These are phyloP conservation scores for Rutilus rutilus DNA, from an alignment of 2,113 vertebrate species.

Conservation along the genomic window DNA sequence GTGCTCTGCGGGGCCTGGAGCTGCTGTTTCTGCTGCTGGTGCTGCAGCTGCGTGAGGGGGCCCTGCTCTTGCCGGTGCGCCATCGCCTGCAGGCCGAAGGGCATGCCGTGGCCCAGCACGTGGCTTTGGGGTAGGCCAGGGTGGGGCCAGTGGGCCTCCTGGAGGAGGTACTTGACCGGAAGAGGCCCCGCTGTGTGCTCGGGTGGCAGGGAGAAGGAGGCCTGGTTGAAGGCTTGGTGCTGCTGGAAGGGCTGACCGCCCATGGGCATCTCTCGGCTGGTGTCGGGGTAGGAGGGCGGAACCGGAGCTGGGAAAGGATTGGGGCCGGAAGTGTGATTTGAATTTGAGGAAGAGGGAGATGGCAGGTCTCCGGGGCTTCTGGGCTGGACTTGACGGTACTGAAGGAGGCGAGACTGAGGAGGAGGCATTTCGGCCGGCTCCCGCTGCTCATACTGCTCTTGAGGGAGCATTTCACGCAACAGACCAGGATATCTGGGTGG, in stretches of 20 bases:
- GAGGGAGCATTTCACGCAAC: conserved; percentile 88
- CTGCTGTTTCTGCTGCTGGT: conserved; percentile 68
- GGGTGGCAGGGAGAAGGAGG: conserved; percentile 85
- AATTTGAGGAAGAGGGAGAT: conserved; percentile 63
- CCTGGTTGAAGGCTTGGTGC: conserved; percentile 82
- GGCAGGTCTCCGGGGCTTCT: conserved; percentile 84
- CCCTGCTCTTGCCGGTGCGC: conserved; percentile 89
- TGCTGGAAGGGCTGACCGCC: conserved; percentile 82
- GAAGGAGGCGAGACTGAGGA: conserved; percentile 94
- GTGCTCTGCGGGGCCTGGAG: conserved; percentile 82
- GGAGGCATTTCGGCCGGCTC: conserved; percentile 92
- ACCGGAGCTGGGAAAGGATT: conserved; percentile 71
- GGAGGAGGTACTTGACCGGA: conserved; percentile 91
- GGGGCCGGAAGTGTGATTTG: conserved; percentile 61
- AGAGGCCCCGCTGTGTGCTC: conserved; percentile 82
- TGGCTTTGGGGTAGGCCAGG: conserved; percentile 88
- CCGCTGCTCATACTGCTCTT: conserved; percentile 85
- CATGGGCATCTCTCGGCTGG: conserved; percentile 79
- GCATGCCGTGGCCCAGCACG: conserved; percentile 87
- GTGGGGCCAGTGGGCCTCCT: conserved; percentile 93
- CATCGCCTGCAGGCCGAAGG: conserved; percentile 89
- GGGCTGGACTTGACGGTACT: conserved; percentile 92
- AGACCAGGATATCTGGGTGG: conserved; percentile 88
- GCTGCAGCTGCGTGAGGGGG: conserved; percentile 87
- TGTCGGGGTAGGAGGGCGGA: conserved; percentile 80